A percentile compares a stretch with the other conserved stretches of the same genome.
phyloP scores from a whole-genome alignment of 2,888 invertebrate genomes.

The Alitta virens region DNA sequence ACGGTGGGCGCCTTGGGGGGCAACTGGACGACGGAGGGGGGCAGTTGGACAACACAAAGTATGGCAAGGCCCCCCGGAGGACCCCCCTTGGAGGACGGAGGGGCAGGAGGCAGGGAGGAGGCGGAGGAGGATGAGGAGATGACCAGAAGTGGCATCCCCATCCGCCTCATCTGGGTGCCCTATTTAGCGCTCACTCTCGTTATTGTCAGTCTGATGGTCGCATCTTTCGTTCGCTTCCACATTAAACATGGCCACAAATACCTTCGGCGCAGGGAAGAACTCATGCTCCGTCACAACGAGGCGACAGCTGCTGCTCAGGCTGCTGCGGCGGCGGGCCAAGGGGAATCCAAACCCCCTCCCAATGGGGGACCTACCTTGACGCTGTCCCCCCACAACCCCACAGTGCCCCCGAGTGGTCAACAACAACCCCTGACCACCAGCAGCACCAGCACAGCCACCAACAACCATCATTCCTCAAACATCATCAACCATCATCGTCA shows the following conservation, averaged over 20 bases:
- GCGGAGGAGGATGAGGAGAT: constrained; percentile 6
- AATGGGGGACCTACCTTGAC: not conserved
- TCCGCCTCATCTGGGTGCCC: constrained; percentile 28
- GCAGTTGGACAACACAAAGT: not conserved
- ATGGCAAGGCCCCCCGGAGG: not conserved
- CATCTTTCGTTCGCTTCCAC: constrained; percentile 30
- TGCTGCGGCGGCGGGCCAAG: not conserved
- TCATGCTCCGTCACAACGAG: not conserved
- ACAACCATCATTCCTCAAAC: not conserved
- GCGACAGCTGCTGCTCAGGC: not conserved
- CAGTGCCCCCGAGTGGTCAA: not conserved
- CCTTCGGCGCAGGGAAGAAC: constrained; percentile 17
- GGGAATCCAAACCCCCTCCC: not conserved
- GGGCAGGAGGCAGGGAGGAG: constrained; percentile 6
- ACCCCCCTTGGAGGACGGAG: not conserved
- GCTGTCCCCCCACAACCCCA: not conserved
- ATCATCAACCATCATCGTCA: no score
- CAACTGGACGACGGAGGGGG: no score
- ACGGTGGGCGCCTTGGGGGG: no score
- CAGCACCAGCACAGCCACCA: not conserved
- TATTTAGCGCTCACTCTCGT: constrained; percentile 25
- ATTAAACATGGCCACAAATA: constrained; percentile 32
- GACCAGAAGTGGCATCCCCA: constrained; percentile 21
- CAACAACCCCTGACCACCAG: not conserved
- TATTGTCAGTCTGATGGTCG: constrained; percentile 25